A percentile compares a stretch with the other conserved stretches of the same genome.
Conservation (phyloP, 2,113 vertebrate species). For the Vulpes vulpes region DNA sequence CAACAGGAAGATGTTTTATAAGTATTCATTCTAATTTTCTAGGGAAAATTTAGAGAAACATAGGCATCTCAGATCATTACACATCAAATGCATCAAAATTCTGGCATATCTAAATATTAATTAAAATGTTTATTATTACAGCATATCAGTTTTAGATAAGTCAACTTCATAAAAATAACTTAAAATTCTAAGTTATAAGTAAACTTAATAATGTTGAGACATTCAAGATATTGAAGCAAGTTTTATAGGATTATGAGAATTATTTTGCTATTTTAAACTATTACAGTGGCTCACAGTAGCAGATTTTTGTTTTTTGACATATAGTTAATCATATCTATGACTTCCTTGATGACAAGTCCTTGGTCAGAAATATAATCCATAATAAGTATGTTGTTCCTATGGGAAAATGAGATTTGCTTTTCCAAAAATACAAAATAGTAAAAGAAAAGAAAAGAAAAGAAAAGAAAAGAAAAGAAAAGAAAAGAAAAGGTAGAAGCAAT, state of each 20-base stretch:
- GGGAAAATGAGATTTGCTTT: conserved; percentile 58
- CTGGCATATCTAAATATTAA: not conserved
- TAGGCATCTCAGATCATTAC: not conserved
- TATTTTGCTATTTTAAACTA: conserved; percentile 35
- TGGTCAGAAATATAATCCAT: not conserved
- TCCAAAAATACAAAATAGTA: conserved; percentile 1
- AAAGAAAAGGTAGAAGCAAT: not conserved
- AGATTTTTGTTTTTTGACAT: conserved; percentile 45
- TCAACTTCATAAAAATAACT: conserved; percentile 40
- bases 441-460: not conserved
- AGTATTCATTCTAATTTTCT: not conserved
- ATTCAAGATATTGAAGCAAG: conserved; percentile 21
- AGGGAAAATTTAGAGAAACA: conserved; percentile 5
- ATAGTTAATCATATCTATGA: conserved; percentile 33
- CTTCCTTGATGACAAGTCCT: conserved; percentile 21
- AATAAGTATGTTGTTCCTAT: not conserved
- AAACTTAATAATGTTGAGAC: conserved; percentile 31
- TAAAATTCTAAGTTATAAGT: conserved; percentile 22
- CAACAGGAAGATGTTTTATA: not conserved
- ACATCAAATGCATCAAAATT: conserved; percentile 28
- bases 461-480: too few species aligned
- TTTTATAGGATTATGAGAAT: conserved; percentile 11
- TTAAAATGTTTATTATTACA: not conserved
- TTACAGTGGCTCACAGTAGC: not conserved
- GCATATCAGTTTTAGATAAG: not conserved